phyloP scores from a whole-genome alignment of 2,113 vertebrate genomes.

The Shinisaurus crocodilurus region DNA sequence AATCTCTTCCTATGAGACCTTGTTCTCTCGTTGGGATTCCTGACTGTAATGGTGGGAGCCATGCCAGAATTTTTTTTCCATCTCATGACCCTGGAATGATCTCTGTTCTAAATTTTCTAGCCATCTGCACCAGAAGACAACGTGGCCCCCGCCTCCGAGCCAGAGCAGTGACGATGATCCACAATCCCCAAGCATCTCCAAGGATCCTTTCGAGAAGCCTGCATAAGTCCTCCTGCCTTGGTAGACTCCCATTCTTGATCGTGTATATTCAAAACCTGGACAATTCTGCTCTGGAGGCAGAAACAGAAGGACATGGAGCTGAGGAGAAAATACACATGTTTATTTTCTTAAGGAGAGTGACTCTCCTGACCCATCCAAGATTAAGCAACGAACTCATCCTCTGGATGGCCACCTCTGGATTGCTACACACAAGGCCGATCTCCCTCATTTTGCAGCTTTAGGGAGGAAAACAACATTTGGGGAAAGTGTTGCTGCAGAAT shows the following conservation, averaged over 20 bases:
- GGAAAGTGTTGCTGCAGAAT: conserved; percentile 34
- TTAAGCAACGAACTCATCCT: conserved; percentile 29
- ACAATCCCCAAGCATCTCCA: conserved; percentile 16
- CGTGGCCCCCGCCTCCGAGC: conserved; percentile 60
- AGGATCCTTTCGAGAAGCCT: conserved; percentile 27
- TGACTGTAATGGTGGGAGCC: neutral
- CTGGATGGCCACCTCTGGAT: conserved; percentile 43
- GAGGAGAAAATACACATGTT: conserved; percentile 10
- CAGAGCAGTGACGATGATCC: conserved; percentile 11
- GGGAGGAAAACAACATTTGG: neutral
- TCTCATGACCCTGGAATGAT: neutral
- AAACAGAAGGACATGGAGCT: neutral
- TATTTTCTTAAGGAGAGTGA: conserved; percentile 19
- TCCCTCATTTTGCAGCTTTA: conserved; percentile 58
- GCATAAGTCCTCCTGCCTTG: conserved; percentile 16
- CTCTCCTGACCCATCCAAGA: conserved; percentile 24
- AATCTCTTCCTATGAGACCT: neutral
- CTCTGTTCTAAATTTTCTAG: conserved; percentile 29
- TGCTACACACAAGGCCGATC: conserved; percentile 16
- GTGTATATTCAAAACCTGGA: rapidly evolving
- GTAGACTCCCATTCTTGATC: rapidly evolving
- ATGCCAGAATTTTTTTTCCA: neutral
- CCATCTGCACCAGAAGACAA: conserved; percentile 69
- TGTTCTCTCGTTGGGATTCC: neutral
- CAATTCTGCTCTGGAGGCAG: neutral